Conservation (phyloP, 2,888 invertebrate species). For the Eupeodes luniger region DNA sequence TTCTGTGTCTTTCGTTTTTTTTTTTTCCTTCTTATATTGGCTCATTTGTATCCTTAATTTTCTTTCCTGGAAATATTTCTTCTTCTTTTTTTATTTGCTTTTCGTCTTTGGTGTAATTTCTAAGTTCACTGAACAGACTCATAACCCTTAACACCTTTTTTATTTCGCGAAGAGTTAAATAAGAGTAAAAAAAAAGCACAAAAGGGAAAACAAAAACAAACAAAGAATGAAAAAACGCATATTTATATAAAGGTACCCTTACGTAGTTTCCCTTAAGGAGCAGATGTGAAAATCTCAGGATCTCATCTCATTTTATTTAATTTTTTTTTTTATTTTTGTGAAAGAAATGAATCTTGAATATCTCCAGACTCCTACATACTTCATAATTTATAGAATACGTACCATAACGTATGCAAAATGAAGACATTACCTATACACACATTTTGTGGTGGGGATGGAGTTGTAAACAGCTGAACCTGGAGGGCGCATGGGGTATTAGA, state of each 20-base stretch:
- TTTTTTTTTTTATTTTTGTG: neutral
- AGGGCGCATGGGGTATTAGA: too few species aligned
- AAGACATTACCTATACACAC: too few species aligned
- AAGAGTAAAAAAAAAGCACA: neutral
- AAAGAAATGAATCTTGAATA: neutral
- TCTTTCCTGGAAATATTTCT: neutral
- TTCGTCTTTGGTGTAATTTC: slow-evolving; percentile 45
- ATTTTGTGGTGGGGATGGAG: too few species aligned
- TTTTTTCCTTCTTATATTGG: slow-evolving; percentile 27
- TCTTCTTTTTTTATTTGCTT: neutral
- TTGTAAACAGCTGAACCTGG: too few species aligned
- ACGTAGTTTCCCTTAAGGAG: neutral
- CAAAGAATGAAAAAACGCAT: neutral
- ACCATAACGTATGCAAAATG: too few species aligned
- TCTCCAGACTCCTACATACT: too few species aligned
- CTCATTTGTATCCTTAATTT: slow-evolving; percentile 63
- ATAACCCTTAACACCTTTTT: slow-evolving; percentile 70
- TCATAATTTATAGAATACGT: too few species aligned
- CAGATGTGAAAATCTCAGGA: slow-evolving; percentile 65
- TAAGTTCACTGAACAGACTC: slow-evolving; percentile 71
- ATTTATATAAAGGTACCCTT: neutral
- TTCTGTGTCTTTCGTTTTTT: neutral
- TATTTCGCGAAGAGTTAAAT: slow-evolving; percentile 8
- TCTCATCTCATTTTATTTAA: slow-evolving; percentile 11
- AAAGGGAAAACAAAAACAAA: neutral